Conservation (phyloP, 2,797 vertebrate species). For the Myotis vivesi region DNA sequence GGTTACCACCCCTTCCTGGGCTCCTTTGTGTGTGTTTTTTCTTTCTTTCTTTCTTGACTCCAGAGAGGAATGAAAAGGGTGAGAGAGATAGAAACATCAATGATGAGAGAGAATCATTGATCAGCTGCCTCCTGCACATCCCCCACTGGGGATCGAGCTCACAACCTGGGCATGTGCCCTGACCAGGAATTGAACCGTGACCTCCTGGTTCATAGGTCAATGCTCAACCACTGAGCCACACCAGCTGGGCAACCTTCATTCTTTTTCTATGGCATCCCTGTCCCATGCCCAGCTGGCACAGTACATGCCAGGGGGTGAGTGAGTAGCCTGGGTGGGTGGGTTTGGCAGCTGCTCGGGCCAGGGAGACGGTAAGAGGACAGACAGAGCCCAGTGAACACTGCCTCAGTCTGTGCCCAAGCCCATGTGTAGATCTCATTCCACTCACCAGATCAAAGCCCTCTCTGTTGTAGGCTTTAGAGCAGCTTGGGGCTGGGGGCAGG, state of each 20-base stretch:
- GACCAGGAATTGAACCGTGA: too few relatives aligned
- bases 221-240: too few relatives aligned
- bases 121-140: too few relatives aligned
- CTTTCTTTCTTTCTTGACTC: too few relatives aligned
- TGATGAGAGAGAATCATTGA: too few relatives aligned
- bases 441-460: neutral
- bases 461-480: neutral
- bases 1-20: neutral
- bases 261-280: neutral
- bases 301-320: neutral
- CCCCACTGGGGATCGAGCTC: too few relatives aligned
- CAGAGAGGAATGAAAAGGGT: too few relatives aligned
- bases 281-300: neutral
- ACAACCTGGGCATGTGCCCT: too few relatives aligned
- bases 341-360: neutral
- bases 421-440: neutral
- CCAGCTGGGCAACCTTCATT: neutral
- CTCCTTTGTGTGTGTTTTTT: neutral
- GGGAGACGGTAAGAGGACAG: neutral
- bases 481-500: neutral
- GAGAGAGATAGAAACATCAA: too few relatives aligned
- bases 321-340: neutral
- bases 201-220: too few relatives aligned
- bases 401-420: neutral
- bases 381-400: neutral